Base-by-base conservation (phyloP, 37 sponge, comb jelly and placozoan genomes). In the Beroe forskalii region DNA sequence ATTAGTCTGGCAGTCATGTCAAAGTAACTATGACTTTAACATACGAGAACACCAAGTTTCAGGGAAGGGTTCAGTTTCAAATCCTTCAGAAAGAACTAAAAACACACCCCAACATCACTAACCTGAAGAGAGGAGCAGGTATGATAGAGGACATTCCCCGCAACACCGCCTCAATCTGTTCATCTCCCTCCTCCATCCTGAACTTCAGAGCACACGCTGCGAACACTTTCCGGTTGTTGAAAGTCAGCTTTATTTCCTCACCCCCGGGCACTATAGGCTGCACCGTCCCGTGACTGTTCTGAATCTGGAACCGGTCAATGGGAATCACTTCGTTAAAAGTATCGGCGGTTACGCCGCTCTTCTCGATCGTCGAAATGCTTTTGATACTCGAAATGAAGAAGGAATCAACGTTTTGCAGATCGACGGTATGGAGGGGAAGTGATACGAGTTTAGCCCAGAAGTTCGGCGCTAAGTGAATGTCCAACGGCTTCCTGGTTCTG, bases 41-140 rank as follows among this genome's bases (percentile, higher is more conserved):
- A n/a, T n/a, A n/a, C n/a, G n/a, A n/a, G n/a, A n/a, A n/a, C n/a
- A n/a, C n/a, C n/a, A n/a, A n/a, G n/a, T n/a, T n/a, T n/a, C n/a
- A n/a, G n/a, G n/a, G n/a, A n/a, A n/a, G n/a, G n/a, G n/a, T n/a
- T n/a, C n/a, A n/a, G n/a, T n/a, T n/a, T n/a, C n/a, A n/a, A n/a
- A n/a, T n/a, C n/a, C n/a, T n/a, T n/a, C n/a, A n/a, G n/a, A n/a
- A n/a, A n/a, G n/a, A n/a, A n/a, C n/a, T n/a, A n/a, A n/a, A n/a
- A n/a, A n/a, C n/a, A n/a, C n/a, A n/a, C n/a, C 9, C 24, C 92
- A 92, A 37, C 95, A 89, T n/a, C n/a, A n/a, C n/a, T n/a, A n/a
- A n/a, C n/a, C n/a, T n/a, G n/a, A n/a, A n/a, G 0, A 97, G 62
- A 30, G 97, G 97, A n/a, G 95, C 93, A 40, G 97, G 97, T 24